Evolutionary conservation across 2,888 invertebrate genomes (phyloP), one percentile per base, ranked within the genome.

Genomic region (Merodon equestris): DNA sequence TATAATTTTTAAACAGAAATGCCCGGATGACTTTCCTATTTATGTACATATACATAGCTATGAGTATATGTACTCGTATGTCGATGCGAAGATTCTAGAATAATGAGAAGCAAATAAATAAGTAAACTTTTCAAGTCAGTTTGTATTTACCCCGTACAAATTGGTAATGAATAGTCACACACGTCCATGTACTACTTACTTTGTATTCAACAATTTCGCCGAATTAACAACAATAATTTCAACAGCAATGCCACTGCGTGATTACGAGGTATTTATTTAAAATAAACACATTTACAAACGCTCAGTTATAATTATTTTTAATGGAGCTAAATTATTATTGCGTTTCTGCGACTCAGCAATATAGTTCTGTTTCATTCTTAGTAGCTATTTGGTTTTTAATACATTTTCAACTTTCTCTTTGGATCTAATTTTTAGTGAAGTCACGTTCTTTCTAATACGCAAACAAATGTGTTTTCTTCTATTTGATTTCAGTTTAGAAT

Each of bases 251-350:
- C 71, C 60, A 42, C 15, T 17, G 40, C 54, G 61, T 34, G 47
- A 48, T 57, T 51, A 72, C 67, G 72, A 79, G 70, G 74, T 74
- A 79, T 70, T 68, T 79, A 64, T 79, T 79, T 79, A 74, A 74
- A 79, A 74, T 79, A 79, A 74, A 74, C 68, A 79, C 74, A 79
- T 68, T 74, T 79, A 74, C 70, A 60, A 74, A 27, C 27, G 27
- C 27, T 68, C 74, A 63, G 40, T 70, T 70, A 73, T 64, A 64
- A 79, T 79, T 79, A 79, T 70, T 68, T 74, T 74, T 79, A 74
- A 74, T 74, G 74, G 71, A 79, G 68, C 68, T 70, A 50, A 79
- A 74, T 79, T 79, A 74, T 79, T 79, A 79, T 73, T 79, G 73
- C 68, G 68, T 79, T 73, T 2, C 3, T 27, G 7, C 7, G 27